Percentiles rank a stretch among this genome's conserved stretches.
These are phyloP conservation scores for Lutjanus erythropterus DNA, from an alignment of 2,113 vertebrate genomes.

Conservation along the genomic window DNA sequence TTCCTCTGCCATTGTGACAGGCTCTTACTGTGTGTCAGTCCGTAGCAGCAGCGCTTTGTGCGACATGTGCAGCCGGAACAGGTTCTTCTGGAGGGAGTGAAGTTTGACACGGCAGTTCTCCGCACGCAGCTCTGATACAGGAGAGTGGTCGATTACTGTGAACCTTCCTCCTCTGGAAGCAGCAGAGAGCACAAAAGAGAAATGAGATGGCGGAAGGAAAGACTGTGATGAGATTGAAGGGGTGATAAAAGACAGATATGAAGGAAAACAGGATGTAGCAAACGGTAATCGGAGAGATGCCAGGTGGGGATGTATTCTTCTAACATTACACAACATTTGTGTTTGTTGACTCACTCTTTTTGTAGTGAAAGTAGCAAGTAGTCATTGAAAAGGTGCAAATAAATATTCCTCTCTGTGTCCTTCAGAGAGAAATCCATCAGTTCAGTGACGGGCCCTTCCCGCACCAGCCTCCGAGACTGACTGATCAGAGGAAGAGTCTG, in stretches of 20 bases:
- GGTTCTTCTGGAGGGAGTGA: slow-evolving; percentile 92
- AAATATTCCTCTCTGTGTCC: slow-evolving; percentile 88
- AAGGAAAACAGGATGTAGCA: slow-evolving; percentile 31
- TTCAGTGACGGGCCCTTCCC: slow-evolving; percentile 87
- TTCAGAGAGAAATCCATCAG: slow-evolving; percentile 91
- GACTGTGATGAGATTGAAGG: slow-evolving; percentile 5
- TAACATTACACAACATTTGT: neutral
- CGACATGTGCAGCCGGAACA: slow-evolving; percentile 90
- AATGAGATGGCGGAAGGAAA: slow-evolving; percentile 21
- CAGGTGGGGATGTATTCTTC: neutral
- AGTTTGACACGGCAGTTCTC: slow-evolving; percentile 96
- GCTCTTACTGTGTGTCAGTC: slow-evolving; percentile 92
- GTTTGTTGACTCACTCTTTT: slow-evolving; percentile 87
- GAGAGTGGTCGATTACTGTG: slow-evolving; percentile 92
- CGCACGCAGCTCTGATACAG: slow-evolving; percentile 88
- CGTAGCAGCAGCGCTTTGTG: slow-evolving; percentile 88
- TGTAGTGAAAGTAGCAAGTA: slow-evolving; percentile 92
- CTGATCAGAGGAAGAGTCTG: slow-evolving; percentile 97
- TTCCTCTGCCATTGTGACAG: neutral
- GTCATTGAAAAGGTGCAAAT: slow-evolving; percentile 97
- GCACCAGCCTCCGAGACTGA: slow-evolving; percentile 93
- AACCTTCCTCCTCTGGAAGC: slow-evolving; percentile 89
- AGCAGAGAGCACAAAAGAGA: slow-evolving; percentile 4
- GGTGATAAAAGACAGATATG: slow-evolving; percentile 10
- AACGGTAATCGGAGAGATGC: neutral